A percentile compares a stretch with the other conserved stretches of the same genome.
phyloP scores from a whole-genome alignment of 2,888 invertebrate species.

The Catocala sponsa region DNA sequence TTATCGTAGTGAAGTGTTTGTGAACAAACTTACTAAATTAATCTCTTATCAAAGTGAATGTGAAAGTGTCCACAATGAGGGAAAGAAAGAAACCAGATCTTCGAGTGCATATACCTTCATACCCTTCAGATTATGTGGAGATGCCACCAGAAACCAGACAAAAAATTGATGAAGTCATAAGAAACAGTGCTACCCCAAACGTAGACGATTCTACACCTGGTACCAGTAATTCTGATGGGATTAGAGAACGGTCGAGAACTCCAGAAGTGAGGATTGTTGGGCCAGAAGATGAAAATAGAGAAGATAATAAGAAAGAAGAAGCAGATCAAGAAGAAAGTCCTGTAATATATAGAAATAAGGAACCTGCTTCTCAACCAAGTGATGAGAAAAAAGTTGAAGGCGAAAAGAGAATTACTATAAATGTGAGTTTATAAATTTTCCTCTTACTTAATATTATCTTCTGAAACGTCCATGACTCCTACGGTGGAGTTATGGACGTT shows the following conservation, averaged over 20 bases:
- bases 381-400: slow-evolving; percentile 87
- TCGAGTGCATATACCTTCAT: slow-evolving; percentile 71
- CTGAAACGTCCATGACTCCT: no score
- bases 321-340: slow-evolving; percentile 49
- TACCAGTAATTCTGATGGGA: slow-evolving; percentile 16
- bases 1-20: slow-evolving; percentile 14
- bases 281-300: slow-evolving; percentile 44
- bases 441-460: not conserved
- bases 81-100: slow-evolving; percentile 76
- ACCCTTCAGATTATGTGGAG: slow-evolving; percentile 78
- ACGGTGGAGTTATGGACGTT: no score
- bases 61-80: slow-evolving; percentile 60
- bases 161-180: slow-evolving; percentile 59
- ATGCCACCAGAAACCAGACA: slow-evolving; percentile 73
- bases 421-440: slow-evolving; percentile 50
- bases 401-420: slow-evolving; percentile 37
- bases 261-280: slow-evolving; percentile 74
- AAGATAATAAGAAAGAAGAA: slow-evolving; percentile 35
- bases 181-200: slow-evolving; percentile 37
- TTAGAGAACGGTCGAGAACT: slow-evolving; percentile 60
- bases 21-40: slow-evolving; percentile 9
- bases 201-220: slow-evolving; percentile 15
- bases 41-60: slow-evolving; percentile 16
- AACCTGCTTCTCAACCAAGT: slow-evolving; percentile 90
- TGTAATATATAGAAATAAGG: slow-evolving; percentile 77